These are phyloP conservation scores for Muschampia plurimacula DNA, from an alignment of 2,888 invertebrate genomes.

Conservation along the genomic window DNA sequence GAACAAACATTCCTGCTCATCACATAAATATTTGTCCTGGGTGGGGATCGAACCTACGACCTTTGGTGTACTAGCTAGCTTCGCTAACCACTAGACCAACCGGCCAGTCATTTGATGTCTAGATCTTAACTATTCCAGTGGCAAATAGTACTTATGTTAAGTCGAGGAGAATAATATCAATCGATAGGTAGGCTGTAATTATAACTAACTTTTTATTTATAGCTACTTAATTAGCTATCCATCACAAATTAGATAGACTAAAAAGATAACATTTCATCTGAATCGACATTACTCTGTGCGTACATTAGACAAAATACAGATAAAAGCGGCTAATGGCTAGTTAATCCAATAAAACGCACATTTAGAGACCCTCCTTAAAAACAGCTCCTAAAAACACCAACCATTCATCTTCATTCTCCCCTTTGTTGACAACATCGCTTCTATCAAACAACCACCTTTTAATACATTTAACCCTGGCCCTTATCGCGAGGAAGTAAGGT, in stretches of 20 bases:
- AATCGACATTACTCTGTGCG: slow-evolving; percentile 14
- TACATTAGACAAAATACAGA: slow-evolving; percentile 39
- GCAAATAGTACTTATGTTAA: no score
- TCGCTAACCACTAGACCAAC: no score
- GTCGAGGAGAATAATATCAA: no score
- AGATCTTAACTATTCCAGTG: no score
- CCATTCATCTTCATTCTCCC: slow-evolving; percentile 43
- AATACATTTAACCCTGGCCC: background rate
- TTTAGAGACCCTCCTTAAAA: slow-evolving; percentile 35
- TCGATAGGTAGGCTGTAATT: no score
- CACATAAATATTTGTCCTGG: no score
- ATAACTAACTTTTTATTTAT: background rate
- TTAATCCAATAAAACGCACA: slow-evolving; percentile 57
- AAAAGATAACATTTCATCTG: background rate
- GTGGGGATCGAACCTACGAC: no score
- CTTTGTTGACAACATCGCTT: slow-evolving; percentile 31
- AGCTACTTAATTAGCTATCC: background rate
- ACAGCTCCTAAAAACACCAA: slow-evolving; percentile 37
- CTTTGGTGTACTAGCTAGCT: no score
- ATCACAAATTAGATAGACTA: background rate
- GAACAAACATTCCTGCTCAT: no score
- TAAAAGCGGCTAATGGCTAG: slow-evolving; percentile 55
- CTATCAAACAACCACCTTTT: background rate
- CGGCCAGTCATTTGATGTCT: no score
- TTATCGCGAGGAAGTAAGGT: slow-evolving; percentile 13